Evolutionary conservation across 2,888 invertebrate species (phyloP).

Genomic region (Sminthurinus aureus): DNA sequence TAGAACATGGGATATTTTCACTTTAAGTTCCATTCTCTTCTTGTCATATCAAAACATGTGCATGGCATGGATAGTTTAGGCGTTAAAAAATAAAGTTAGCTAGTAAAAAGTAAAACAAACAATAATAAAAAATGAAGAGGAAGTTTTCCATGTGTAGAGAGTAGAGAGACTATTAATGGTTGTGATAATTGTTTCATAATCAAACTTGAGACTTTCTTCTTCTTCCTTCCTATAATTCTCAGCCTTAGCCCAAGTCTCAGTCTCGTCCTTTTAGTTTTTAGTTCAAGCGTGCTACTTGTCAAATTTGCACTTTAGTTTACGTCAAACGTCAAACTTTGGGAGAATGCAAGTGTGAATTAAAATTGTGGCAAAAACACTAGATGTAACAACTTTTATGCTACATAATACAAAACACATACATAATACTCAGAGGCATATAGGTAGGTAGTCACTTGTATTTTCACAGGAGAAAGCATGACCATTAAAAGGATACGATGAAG

Average conservation of each 20-base stretch:
- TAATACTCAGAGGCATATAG: not conserved
- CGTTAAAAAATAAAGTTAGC: no score
- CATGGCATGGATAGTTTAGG: no score
- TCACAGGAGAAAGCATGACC: not conserved
- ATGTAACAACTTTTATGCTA: no score
- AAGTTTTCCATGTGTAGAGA: no score
- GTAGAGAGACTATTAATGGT: no score
- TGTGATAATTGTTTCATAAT: conserved; percentile 8
- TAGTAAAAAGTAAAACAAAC: no score
- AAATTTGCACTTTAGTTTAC: not conserved
- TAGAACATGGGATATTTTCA: not conserved
- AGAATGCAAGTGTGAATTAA: not conserved
- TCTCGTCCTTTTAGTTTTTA: not conserved
- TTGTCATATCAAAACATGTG: not conserved
- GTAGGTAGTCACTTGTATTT: not conserved
- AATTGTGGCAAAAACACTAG: no score
- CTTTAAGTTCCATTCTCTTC: not conserved
- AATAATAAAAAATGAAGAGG: no score
- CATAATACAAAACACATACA: not conserved
- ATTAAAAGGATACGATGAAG: not conserved
- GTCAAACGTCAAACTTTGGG: not conserved
- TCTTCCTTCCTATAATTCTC: not conserved
- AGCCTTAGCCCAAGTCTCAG: not conserved
- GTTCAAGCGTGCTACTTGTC: no score
- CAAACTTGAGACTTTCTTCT: not conserved